Conservation (phyloP, 2,113 vertebrate genomes). For the Salvelinus fontinalis region DNA sequence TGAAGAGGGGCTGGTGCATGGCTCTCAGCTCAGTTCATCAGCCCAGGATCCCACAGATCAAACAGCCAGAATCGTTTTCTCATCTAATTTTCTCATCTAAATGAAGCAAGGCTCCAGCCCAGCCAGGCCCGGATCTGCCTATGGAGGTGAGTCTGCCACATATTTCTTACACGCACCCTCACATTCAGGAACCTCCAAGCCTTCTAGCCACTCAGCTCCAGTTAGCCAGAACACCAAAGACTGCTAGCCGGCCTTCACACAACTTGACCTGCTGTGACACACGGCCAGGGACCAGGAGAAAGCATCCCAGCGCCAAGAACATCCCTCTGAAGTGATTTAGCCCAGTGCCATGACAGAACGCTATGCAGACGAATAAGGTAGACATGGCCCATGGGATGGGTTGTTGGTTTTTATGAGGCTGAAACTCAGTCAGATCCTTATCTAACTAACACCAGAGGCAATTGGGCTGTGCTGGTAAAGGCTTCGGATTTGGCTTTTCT, state of each 20-base stretch:
- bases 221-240: neutral
- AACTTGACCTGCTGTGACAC: neutral
- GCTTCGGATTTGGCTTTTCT: too few species aligned
- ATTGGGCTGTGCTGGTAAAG: too few species aligned
- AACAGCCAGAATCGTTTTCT: constrained; percentile 42
- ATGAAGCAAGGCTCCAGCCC: constrained; percentile 21
- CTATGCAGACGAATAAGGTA: too few species aligned
- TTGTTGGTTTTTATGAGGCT: too few species aligned
- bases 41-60: constrained; percentile 47
- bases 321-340: too few species aligned
- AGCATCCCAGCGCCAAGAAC: too few species aligned
- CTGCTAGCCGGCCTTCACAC: neutral
- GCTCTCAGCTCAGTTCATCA: constrained; percentile 19
- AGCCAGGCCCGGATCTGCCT: neutral
- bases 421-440: too few species aligned
- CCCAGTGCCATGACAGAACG: too few species aligned
- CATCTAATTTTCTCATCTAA: constrained; percentile 13
- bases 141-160: neutral
- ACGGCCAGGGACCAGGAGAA: neutral
- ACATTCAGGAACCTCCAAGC: neutral
- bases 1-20: neutral
- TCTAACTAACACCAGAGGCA: too few species aligned
- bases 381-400: too few species aligned
- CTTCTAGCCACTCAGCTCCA: neutral
- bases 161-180: neutral